Evolutionary conservation across 2,797 vertebrate genomes (phyloP).

Genomic region (Arctocebus calabarensis): DNA sequence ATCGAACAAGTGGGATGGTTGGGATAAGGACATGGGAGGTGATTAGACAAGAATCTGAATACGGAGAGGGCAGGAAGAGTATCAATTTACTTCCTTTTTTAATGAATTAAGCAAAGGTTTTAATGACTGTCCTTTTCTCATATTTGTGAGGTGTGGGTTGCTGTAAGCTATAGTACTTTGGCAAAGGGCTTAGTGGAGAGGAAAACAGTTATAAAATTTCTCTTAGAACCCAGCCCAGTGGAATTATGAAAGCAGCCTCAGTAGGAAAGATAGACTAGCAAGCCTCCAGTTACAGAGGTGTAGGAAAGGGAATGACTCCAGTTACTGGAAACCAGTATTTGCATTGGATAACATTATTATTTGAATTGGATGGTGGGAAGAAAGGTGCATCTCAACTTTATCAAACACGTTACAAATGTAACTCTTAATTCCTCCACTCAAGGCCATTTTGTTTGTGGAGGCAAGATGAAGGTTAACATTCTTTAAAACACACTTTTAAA

Average conservation of each 20-base stretch:
- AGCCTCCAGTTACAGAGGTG: slow-evolving; percentile 66
- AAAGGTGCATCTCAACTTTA: slow-evolving; percentile 78
- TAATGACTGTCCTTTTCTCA: background rate
- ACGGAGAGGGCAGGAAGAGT: background rate
- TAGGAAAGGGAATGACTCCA: slow-evolving; percentile 71
- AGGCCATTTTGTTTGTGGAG: slow-evolving; percentile 14
- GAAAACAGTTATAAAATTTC: slow-evolving; percentile 66
- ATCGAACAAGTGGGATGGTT: background rate
- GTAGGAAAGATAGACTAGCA: slow-evolving; percentile 67
- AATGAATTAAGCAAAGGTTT: slow-evolving; percentile 1
- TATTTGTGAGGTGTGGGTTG: background rate
- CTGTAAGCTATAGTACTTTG: background rate
- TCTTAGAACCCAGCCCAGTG: slow-evolving; percentile 67
- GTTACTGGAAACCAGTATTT: slow-evolving; percentile 83
- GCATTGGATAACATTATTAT: slow-evolving; percentile 74
- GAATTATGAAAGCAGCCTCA: slow-evolving; percentile 77
- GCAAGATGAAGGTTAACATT: slow-evolving; percentile 19
- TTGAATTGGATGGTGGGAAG: slow-evolving; percentile 71
- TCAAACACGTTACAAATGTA: slow-evolving; percentile 54
- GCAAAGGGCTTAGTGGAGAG: slow-evolving; percentile 42
- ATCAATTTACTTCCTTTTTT: background rate
- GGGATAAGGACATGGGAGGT: background rate
- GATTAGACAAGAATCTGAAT: background rate
- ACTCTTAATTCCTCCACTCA: slow-evolving; percentile 41
- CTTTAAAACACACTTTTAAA: background rate